Evolutionary conservation across 2,888 invertebrate species (phyloP).

Genomic region (Phymatocera aterrima): DNA sequence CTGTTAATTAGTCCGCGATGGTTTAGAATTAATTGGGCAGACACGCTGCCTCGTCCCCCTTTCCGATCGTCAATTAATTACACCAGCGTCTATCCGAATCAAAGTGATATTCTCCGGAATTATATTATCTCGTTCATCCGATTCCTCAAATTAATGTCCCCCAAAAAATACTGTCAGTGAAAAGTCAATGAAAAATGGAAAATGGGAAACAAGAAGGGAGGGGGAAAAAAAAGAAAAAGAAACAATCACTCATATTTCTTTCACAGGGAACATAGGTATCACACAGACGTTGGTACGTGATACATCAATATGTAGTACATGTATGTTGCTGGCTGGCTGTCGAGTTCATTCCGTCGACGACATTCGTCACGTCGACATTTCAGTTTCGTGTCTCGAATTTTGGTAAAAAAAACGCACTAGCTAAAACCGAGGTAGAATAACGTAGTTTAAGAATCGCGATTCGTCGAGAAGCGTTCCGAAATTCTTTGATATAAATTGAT

Average conservation of each 20-base stretch:
- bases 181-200: too few relatives aligned
- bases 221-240: neutral
- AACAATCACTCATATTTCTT: constrained; percentile 2
- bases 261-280: neutral
- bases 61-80: constrained; percentile 27
- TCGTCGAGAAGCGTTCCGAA: constrained; percentile 5
- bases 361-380: constrained; percentile 36
- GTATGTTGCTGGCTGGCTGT: neutral
- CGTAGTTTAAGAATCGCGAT: constrained; percentile 11
- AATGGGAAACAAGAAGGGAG: too few relatives aligned
- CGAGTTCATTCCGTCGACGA: constrained; percentile 17
- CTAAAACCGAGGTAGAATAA: neutral
- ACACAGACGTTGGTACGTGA: too few relatives aligned
- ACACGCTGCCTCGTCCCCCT: constrained; percentile 9
- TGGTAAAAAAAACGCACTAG: neutral
- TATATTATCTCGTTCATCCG: neutral
- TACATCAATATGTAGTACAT: constrained; percentile 11
- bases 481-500: neutral
- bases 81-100: neutral
- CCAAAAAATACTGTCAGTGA: too few relatives aligned
- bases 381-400: constrained; percentile 37
- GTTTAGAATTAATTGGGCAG: neutral
- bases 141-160: neutral
- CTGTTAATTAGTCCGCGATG: neutral
- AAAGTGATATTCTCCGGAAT: constrained; percentile 4